Conservation (phyloP, 2,797 vertebrate species). For the Alcedo atthis region DNA sequence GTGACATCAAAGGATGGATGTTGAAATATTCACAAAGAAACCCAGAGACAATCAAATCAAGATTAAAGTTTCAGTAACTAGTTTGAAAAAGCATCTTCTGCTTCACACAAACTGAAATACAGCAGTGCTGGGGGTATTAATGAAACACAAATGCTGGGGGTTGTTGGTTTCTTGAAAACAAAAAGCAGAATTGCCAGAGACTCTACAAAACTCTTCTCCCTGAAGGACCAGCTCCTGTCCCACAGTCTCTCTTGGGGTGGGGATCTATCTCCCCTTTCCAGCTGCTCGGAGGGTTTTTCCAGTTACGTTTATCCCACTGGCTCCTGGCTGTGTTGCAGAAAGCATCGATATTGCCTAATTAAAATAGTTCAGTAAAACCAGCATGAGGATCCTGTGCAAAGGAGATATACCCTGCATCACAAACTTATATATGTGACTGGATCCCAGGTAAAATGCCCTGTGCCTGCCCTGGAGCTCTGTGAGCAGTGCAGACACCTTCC, state of each 20-base stretch:
- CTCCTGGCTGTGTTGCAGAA: not conserved
- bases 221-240: not conserved
- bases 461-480: not conserved
- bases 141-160: too few species aligned
- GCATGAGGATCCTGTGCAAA: not conserved
- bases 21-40: conserved; percentile 69
- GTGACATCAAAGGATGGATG: conserved; percentile 50
- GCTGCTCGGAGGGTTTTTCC: not conserved
- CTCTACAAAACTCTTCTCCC: not conserved
- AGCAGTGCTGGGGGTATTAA: not conserved
- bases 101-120: not conserved
- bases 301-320: not conserved
- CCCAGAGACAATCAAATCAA: conserved; percentile 36
- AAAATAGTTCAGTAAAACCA: not conserved
- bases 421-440: not conserved
- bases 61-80: conserved; percentile 42
- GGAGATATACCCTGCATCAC: not conserved
- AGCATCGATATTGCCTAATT: not conserved
- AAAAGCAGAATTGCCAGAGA: not conserved
- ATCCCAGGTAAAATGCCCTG: not conserved
- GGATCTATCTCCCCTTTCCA: not conserved
- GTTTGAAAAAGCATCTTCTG: not conserved
- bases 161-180: not conserved
- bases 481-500: not conserved
- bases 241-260: not conserved